Conservation (phyloP, 2,888 invertebrate species). For the Clusia tigrina region DNA sequence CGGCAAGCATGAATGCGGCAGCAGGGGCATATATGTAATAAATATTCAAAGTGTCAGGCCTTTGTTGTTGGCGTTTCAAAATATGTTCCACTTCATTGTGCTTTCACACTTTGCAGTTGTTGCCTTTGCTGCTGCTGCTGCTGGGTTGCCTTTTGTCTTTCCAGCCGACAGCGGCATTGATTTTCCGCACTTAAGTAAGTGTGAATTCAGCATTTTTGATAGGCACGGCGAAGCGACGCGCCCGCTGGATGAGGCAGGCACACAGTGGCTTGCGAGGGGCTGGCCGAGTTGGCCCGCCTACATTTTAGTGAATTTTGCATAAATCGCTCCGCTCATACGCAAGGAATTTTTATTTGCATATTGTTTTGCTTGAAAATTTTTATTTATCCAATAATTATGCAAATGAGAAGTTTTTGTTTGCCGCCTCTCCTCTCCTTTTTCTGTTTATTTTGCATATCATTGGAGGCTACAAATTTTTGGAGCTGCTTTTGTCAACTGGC, state of each 20-base stretch:
- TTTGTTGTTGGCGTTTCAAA: constrained; percentile 4
- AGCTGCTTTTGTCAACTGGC: constrained; percentile 28
- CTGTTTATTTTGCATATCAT: constrained; percentile 33
- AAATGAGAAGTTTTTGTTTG: constrained; percentile 39
- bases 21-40: not conserved
- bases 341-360: constrained; percentile 20
- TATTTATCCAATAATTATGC: constrained; percentile 55
- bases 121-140: not conserved
- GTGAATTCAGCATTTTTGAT: constrained; percentile 1
- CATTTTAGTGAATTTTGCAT: not conserved
- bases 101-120: not conserved
- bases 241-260: no score
- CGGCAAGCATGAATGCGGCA: no score
- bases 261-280: not conserved
- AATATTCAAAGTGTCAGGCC: not conserved
- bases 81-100: constrained; percentile 8
- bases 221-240: no score
- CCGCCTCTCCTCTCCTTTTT: constrained; percentile 16
- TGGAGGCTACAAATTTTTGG: constrained; percentile 14
- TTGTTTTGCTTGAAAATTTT: constrained; percentile 44
- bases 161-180: not conserved
- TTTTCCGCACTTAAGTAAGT: constrained; percentile 1
- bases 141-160: not conserved
- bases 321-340: not conserved
- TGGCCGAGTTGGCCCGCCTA: not conserved